phyloP scores from a whole-genome alignment of 2,888 invertebrate species.

The Dasypogon diadema region DNA sequence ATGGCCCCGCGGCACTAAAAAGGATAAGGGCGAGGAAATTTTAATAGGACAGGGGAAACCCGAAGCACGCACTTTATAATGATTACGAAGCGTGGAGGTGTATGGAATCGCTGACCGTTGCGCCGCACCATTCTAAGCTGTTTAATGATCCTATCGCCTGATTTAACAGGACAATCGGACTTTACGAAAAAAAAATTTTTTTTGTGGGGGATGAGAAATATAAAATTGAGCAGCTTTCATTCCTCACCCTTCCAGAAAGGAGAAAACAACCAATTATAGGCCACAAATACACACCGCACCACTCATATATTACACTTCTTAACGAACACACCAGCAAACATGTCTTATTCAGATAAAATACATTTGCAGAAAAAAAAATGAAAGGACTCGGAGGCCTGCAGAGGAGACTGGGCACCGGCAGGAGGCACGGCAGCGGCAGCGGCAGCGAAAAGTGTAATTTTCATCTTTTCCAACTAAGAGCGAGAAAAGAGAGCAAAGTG shows the following conservation, averaged over 20 bases:
- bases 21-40: background rate
- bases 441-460: constrained; percentile 54
- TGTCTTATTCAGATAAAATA: constrained; percentile 28
- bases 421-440: constrained; percentile 30
- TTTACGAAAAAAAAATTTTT: background rate
- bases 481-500: constrained; percentile 35
- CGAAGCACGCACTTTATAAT: constrained; percentile 34
- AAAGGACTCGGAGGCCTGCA: constrained; percentile 22
- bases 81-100: constrained; percentile 3
- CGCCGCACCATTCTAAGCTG: background rate
- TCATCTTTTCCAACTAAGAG: constrained; percentile 51
- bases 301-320: constrained; percentile 16
- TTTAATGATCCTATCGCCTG: constrained; percentile 53
- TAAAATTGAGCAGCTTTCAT: constrained; percentile 10
- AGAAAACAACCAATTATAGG: constrained; percentile 31
- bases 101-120: constrained; percentile 5
- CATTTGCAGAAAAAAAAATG: constrained; percentile 18
- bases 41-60: background rate
- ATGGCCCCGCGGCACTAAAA: background rate
- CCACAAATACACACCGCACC: constrained; percentile 20
- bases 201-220: constrained; percentile 18
- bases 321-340: constrained; percentile 15
- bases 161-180: constrained; percentile 48
- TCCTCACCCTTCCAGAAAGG: background rate
- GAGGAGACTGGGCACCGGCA: constrained; percentile 1